phyloP scores from a whole-genome alignment of 2,113 vertebrate genomes.

The Ailuropoda melanoleuca region DNA sequence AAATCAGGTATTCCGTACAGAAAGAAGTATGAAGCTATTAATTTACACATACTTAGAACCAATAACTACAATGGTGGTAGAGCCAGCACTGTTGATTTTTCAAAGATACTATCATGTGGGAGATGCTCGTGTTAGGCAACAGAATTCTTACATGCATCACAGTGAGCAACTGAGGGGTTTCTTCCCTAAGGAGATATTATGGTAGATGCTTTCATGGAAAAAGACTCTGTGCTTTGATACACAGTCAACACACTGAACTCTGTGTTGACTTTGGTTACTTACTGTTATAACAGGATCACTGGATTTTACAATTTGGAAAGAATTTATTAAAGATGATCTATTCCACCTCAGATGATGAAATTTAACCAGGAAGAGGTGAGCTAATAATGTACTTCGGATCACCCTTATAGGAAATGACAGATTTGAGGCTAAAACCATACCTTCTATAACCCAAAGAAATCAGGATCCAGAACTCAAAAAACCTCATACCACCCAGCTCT shows the following conservation, averaged over 20 bases:
- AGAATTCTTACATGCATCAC: neutral
- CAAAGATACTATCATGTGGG: neutral
- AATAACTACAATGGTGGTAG: neutral
- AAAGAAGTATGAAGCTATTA: neutral
- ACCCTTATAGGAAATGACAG: neutral
- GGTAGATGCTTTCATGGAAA: neutral
- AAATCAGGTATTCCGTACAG: neutral
- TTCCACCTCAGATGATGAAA: neutral
- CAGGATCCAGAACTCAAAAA: neutral
- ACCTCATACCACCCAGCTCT: neutral
- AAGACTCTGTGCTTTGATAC: neutral
- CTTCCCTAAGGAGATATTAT: neutral
- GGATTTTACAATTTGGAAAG: constrained; percentile 30
- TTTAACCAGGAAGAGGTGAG: neutral
- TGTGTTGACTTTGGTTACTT: constrained; percentile 18
- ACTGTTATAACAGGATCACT: neutral
- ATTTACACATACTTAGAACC: neutral
- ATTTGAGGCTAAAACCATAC: neutral
- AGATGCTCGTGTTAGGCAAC: neutral
- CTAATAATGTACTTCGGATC: neutral
- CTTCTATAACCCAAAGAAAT: neutral
- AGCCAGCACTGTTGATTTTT: neutral
- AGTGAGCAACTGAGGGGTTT: neutral
- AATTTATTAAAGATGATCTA: neutral
- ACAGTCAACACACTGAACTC: neutral